phyloP scores from a whole-genome alignment of 2,888 invertebrate species.

The Colostygia pectinataria region DNA sequence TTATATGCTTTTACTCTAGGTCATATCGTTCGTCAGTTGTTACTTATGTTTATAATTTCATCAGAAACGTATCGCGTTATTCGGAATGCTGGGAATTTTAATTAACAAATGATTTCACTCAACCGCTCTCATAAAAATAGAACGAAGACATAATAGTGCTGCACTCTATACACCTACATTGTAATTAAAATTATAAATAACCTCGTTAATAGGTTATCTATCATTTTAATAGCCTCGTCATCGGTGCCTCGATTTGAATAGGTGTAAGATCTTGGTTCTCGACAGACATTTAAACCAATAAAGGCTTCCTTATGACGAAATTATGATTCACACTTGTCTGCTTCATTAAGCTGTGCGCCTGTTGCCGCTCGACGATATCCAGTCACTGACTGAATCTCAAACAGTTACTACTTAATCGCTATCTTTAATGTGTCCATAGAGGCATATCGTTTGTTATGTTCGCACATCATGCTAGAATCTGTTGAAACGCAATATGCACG shows the following conservation, averaged over 20 bases:
- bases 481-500: background rate
- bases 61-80: too few species aligned
- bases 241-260: slow-evolving; percentile 13
- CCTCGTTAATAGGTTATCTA: slow-evolving; percentile 2
- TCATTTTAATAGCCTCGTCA: slow-evolving; percentile 6
- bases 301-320: slow-evolving; percentile 26
- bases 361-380: slow-evolving; percentile 40
- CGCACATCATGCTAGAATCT: background rate
- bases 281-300: slow-evolving; percentile 10
- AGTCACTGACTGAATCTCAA: slow-evolving; percentile 36
- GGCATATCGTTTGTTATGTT: background rate
- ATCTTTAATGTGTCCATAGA: slow-evolving; percentile 12
- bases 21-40: too few species aligned
- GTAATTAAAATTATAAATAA: background rate
- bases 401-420: slow-evolving; percentile 58
- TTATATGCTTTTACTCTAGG: too few species aligned
- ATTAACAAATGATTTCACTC: background rate
- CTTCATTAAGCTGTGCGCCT: slow-evolving; percentile 29
- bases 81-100: background rate
- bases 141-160: background rate
- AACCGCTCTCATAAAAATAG: background rate
- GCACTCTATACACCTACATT: background rate
- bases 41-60: too few species aligned
- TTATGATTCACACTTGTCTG: slow-evolving; percentile 54
- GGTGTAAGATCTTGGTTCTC: slow-evolving; percentile 4